Evolutionary conservation across 2,888 invertebrate species (phyloP), one percentile per base, ranked within the genome.

Genomic region (Apodemia zela): DNA sequence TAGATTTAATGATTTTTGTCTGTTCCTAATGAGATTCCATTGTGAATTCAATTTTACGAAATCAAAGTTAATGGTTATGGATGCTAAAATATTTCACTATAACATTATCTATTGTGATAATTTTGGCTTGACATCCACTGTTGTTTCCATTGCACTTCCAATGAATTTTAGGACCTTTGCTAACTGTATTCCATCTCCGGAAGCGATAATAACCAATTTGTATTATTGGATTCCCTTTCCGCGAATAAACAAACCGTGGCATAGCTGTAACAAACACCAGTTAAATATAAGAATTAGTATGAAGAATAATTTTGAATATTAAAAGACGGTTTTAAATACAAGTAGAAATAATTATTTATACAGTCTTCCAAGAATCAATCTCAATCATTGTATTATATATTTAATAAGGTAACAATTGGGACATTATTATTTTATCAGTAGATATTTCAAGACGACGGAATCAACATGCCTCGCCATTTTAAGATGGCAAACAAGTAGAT

Each of bases 101-200:
- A 11, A 60, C 45, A 3, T 66, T 65, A 4, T 69, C 60, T 11
- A 47, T 29, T 1, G 78, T 80, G 25, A 73, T 69, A 33, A 79
- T 60, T 59, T 63, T 72, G 0, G 81, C 80, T 60, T 64, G 72
- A 64, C 81, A 81, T 25, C 71, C 75, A 4, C 74, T 75, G 38
- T 73, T 70, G 11, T 69, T 71, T 60, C 74, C 72, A 15, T 70
- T 73, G 25, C 73, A 70, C 60, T 18, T 38, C 59, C 80, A 80
- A 62, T 79, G 79, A 78, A 79, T 78, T 11, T 79, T 69, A 0
- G 66, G 66, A 54, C 70, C 71, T 11, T 47, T 45, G 0, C 75
- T 73, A 4, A 63, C 17, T 17, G 65, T 63, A 15, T 73, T 73
- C 13, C 71, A 70, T 21, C 74, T 75, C 11, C 78, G 75, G 68